phyloP scores from a whole-genome alignment of 2,888 invertebrate species.

The Elysia crispata region DNA sequence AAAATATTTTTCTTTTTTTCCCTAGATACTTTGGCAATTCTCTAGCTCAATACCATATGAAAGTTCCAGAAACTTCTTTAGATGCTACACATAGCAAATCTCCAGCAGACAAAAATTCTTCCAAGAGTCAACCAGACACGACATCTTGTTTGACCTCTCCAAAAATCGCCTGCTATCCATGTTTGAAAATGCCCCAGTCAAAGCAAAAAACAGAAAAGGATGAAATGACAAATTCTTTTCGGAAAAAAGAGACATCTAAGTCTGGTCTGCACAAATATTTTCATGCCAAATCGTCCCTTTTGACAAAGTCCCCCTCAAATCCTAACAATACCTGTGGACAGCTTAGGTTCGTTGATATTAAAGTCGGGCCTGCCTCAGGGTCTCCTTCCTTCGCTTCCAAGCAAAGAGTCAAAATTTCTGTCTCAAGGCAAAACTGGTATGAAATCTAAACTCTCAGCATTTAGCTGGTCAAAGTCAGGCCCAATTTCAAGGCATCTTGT shows the following conservation, averaged over 20 bases:
- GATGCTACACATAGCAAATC: background rate
- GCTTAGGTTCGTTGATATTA: no score
- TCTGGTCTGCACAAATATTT: conserved; percentile 18
- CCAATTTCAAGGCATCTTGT: conserved; percentile 37
- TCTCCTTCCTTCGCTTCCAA: background rate
- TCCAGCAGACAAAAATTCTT: background rate
- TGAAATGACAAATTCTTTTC: background rate
- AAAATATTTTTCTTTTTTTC: background rate
- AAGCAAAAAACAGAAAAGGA: background rate
- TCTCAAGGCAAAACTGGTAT: no score
- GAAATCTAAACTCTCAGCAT: conserved; percentile 56
- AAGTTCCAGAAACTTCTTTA: background rate
- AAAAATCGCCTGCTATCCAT: conserved; percentile 2
- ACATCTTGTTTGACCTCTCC: background rate
- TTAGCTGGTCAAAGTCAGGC: conserved; percentile 63
- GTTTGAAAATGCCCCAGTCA: conserved; percentile 34
- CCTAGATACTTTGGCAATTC: conserved; percentile 22
- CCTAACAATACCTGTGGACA: background rate
- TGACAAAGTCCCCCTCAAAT: no score
- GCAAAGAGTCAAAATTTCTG: background rate
- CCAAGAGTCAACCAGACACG: background rate
- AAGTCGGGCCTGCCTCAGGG: no score
- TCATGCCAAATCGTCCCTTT: background rate
- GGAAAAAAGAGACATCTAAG: background rate
- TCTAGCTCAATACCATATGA: background rate